These are phyloP conservation scores for Pituophis catenifer DNA, from an alignment of 2,113 vertebrate genomes.

Conservation along the genomic window DNA sequence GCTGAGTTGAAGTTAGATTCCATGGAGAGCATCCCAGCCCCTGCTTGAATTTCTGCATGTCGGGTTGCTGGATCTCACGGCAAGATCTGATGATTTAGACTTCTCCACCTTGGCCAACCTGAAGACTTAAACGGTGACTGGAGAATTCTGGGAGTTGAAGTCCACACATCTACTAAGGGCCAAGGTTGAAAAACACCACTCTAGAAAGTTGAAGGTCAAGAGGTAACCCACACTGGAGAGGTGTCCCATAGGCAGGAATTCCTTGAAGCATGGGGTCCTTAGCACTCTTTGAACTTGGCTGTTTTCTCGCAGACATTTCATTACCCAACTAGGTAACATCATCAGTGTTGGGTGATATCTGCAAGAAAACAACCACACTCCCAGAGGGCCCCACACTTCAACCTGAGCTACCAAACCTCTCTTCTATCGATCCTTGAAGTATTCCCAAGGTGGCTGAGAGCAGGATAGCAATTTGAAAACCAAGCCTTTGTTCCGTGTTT, in stretches of 20 bases:
- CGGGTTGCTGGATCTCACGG: not conserved
- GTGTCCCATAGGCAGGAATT: not conserved
- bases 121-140: not conserved
- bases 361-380: not conserved
- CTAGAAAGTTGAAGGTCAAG: not conserved
- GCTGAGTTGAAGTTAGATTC: not conserved
- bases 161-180: not conserved
- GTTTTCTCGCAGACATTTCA: not conserved
- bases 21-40: not conserved
- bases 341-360: not conserved
- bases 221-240: not conserved
- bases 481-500: no score
- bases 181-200: not conserved
- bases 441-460: not conserved
- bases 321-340: not conserved
- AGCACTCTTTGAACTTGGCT: not conserved
- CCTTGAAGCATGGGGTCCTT: not conserved
- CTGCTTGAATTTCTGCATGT: not conserved
- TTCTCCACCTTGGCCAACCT: not conserved
- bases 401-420: not conserved
- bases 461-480: not conserved
- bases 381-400: not conserved
- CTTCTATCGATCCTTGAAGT: not conserved
- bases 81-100: not conserved
- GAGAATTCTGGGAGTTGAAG: not conserved